Evolutionary conservation across 2,888 invertebrate species (phyloP).

Genomic region (Tyria jacobaeae): DNA sequence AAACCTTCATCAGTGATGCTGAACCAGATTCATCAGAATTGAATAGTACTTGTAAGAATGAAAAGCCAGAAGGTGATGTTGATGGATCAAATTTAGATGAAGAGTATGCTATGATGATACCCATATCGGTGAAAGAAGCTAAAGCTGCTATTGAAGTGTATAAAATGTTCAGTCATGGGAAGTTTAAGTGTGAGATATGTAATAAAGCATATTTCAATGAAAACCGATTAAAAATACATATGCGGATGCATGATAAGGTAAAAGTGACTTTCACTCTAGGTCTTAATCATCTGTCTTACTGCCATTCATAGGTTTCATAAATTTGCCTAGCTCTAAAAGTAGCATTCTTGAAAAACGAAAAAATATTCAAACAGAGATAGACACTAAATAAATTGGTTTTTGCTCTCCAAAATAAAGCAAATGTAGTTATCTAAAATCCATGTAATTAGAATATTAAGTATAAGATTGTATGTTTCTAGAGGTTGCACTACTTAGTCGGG

Average conservation of each 20-base stretch:
- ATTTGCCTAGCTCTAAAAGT: no score
- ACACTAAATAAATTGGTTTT: no score
- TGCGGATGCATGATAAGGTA: slow-evolving; percentile 77
- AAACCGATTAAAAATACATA: slow-evolving; percentile 63
- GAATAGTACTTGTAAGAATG: slow-evolving; percentile 22
- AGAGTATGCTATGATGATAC: slow-evolving; percentile 74
- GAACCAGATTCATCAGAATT: slow-evolving; percentile 34
- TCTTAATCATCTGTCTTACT: not conserved
- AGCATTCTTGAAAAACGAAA: no score
- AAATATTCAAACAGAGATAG: no score
- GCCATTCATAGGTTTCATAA: not conserved
- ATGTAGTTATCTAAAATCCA: no score
- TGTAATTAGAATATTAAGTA: no score
- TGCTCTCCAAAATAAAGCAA: no score
- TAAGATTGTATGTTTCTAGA: no score
- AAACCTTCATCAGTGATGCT: slow-evolving; percentile 34
- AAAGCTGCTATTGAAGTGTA: slow-evolving; percentile 71
- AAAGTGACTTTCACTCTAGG: not conserved
- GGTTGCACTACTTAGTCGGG: no score
- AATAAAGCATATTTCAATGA: slow-evolving; percentile 65
- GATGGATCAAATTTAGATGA: slow-evolving; percentile 70
- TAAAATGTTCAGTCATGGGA: slow-evolving; percentile 66
- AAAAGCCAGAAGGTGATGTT: slow-evolving; percentile 17
- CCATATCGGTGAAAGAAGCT: slow-evolving; percentile 71
- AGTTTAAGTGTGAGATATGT: slow-evolving; percentile 65